Evolutionary conservation across 2,797 vertebrate genomes (phyloP).

Genomic region (Syngnathus acus): DNA sequence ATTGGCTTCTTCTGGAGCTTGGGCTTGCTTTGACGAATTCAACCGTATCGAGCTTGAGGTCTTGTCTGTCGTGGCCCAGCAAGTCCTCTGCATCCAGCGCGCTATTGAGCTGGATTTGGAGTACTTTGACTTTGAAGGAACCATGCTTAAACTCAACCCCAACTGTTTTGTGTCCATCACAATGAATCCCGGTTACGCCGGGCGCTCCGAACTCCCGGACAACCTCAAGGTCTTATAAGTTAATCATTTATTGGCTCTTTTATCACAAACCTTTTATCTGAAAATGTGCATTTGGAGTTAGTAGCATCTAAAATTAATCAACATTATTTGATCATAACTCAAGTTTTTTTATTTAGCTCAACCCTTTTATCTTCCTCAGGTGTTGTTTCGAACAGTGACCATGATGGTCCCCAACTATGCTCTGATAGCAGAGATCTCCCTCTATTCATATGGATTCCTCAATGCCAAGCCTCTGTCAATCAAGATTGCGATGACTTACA

Average conservation of each 20-base stretch:
- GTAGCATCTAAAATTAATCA: neutral
- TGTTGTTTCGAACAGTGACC: constrained; percentile 93
- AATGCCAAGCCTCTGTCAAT: constrained; percentile 93
- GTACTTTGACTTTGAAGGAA: constrained; percentile 90
- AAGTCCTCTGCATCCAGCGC: constrained; percentile 95
- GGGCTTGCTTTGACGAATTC: constrained; percentile 98
- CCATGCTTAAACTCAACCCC: constrained; percentile 91
- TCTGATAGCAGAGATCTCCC: constrained; percentile 93
- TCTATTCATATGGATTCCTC: constrained; percentile 94
- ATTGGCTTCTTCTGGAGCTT: constrained; percentile 94
- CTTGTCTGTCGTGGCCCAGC: constrained; percentile 94
- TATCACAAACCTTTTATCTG: neutral
- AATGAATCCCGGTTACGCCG: constrained; percentile 98
- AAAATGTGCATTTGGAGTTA: neutral
- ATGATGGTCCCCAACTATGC: constrained; percentile 99
- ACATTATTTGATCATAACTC: neutral
- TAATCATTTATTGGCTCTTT: neutral
- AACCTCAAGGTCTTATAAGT: constrained; percentile 81
- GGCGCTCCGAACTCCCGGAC: constrained; percentile 94
- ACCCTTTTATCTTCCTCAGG: constrained; percentile 1
- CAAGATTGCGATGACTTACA: constrained; percentile 98
- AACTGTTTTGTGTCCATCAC: constrained; percentile 99
- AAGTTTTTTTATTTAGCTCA: neutral
- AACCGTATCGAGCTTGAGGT: constrained; percentile 97
- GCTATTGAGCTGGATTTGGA: constrained; percentile 83